These are phyloP conservation scores for Subanguina moxae DNA, from an alignment of 1,140 invertebrate species.

Conservation along the genomic window DNA sequence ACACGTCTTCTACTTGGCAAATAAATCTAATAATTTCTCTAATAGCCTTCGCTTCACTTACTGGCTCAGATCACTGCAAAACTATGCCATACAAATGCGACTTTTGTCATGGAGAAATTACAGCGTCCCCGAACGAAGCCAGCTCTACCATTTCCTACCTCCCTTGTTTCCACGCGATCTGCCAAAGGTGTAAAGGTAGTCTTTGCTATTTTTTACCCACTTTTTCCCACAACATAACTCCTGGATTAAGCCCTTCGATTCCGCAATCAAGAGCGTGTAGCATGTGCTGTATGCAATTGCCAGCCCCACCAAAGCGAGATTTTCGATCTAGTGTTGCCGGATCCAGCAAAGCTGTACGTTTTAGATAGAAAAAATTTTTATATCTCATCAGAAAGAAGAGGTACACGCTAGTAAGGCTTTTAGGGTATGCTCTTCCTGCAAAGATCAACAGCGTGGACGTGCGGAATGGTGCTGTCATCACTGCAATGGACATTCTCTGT, in stretches of 20 bases:
- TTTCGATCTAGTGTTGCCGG: conserved; percentile 8
- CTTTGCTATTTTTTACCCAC: conserved; percentile 4
- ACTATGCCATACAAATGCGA: conserved; percentile 6
- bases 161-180: conserved; percentile 9
- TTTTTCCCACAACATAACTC: neutral
- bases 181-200: conserved; percentile 13
- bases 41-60: too few relatives aligned
- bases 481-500: neutral
- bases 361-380: too few relatives aligned
- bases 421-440: neutral
- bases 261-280: neutral
- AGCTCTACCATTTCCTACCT: conserved; percentile 9
- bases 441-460: neutral
- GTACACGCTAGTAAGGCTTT: too few relatives aligned
- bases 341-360: conserved; percentile 1
- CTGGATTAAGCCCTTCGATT: conserved; percentile 1
- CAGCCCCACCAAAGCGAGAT: neutral
- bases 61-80: too few relatives aligned
- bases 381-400: too few relatives aligned
- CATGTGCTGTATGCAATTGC: conserved; percentile 3
- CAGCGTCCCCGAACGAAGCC: neutral
- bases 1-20: too few relatives aligned
- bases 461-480: neutral
- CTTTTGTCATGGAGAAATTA: conserved; percentile 3
- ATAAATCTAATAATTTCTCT: too few relatives aligned